Base-by-base conservation (phyloP, 2,888 invertebrate species). In the Ariolimax columbianus region DNA sequence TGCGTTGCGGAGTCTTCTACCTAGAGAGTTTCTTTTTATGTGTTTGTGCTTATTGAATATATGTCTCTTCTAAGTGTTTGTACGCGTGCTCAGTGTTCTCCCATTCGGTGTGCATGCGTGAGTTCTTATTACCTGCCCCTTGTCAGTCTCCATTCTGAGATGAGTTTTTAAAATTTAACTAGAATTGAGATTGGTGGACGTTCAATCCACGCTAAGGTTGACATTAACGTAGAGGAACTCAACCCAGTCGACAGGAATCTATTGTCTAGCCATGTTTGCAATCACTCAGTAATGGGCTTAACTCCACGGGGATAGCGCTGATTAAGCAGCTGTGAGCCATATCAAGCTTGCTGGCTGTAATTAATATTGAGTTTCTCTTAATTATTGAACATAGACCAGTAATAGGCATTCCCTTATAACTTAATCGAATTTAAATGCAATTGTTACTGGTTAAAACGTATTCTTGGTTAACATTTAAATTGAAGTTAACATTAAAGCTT, bases 351-450 rank as follows among this genome's bases (percentile, higher is more conserved):
- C n/a, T 47, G 40, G 73, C 38, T 73, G 30, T 73, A 73, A 73
- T 73, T 40, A 73, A 26, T 73, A 73, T 73, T 51, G 77, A 36
- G 36, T 77, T 23, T 30, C 51, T 75, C 19, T 77, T n/a, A 70
- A 70, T 70, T 38, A 70, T 36, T 38, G 38, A 2, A 9, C 30
- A 6, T 9, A 63, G n/a, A 30, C 63, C n/a, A 14, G 63, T 63
- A n/a, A 30, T 9, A 63, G 3, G 63, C n/a, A 63, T 26, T 30
- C 63, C 4, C n/a, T 7, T n/a, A 4, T 1, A n/a, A 63, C 7
- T 63, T n/a, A 63, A 63, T 7, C 26, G 63, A 63, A 63, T 63
- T n/a, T 63, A 63, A 63, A 63, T 63, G n/a, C 26, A 3, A 63
- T n/a, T 9, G 47, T 7, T 55, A 55, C 47, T 47, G 47, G 47